Evolutionary conservation across 2,797 vertebrate genomes (phyloP).

Genomic region (Artibeus lituratus): DNA sequence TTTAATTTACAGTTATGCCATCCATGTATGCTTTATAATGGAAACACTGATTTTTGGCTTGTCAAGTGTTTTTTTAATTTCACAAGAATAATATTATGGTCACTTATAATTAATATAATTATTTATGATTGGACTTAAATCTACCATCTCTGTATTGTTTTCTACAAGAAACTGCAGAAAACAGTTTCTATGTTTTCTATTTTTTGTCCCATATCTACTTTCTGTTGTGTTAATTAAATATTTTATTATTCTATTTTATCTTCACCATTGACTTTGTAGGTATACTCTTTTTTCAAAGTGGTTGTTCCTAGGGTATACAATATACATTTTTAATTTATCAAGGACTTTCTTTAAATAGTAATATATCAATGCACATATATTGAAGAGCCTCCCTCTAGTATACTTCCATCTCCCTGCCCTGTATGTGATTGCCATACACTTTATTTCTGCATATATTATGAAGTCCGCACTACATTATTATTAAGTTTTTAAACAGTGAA

Average conservation of each 20-base stretch:
- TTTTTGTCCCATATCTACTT: not conserved
- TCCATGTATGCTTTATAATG: not conserved
- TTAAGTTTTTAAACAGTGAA: not conserved
- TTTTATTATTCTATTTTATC: not conserved
- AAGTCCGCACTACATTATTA: not conserved
- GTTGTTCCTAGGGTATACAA: not conserved
- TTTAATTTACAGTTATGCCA: not conserved
- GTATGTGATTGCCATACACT: not conserved
- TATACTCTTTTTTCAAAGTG: not conserved
- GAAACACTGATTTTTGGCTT: not conserved
- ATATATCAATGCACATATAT: not conserved
- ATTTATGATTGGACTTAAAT: not conserved
- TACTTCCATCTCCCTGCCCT: not conserved
- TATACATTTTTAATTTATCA: not conserved
- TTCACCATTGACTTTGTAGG: not conserved
- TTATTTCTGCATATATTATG: not conserved
- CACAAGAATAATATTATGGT: not conserved
- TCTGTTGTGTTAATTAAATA: not conserved
- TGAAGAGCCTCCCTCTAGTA: not conserved
- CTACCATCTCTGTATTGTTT: not conserved
- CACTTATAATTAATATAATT: not conserved
- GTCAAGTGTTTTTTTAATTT: not conserved
- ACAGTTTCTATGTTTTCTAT: not conserved
- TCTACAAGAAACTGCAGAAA: not conserved
- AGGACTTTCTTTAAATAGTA: not conserved